Base-by-base conservation (phyloP, 2,888 invertebrate species). In the Bedellia somnulentella region DNA sequence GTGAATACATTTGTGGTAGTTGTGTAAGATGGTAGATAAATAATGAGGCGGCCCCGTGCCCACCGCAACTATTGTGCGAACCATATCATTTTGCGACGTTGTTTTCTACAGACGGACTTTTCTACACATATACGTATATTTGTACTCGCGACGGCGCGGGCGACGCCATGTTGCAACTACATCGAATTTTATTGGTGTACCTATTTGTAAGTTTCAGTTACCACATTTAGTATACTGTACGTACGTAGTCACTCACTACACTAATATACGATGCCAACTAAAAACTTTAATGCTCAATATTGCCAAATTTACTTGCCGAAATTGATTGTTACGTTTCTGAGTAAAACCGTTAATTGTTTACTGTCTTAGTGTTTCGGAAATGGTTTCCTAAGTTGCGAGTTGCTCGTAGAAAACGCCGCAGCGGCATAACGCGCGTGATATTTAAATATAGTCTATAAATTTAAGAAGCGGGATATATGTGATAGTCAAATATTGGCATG, bases 231-330 rank as follows among this genome's bases (percentile, higher is more conserved):
- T 53, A 55, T 66, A 59, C 60, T 29, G 29, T 29, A 29, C 49
- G 57, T 51, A 49, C n/a, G 62, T 59, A 57, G 57, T 55, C 55
- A 52, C 49, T 56, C 56, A 55, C 64, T 62, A 54, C 60, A 47
- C 57, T 58, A 59, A 58, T 56, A 54, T 59, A 58, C 57, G 56
- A 67, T 60, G 66, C 70, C 67, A 70, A 70, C 64, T 52, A 53
- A 63, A 61, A 57, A 18, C 5, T 60, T 62, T 58, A 60, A 73
- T 75, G 75, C 75, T 75, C 75, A 75, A 75, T 73, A 66, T 73
- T 73, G 75, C 75, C 75, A 75, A 75, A 75, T 68, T 70, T 59
- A 70, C 71, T 73, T 24, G 24, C 29, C 29, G 24, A 44, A 21
- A 21, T n/a, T n/a, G 5, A 18, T 18, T 18, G 18, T 18, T 9